A percentile compares a stretch with the other conserved stretches of the same genome.
Conservation (phyloP, 2,797 vertebrate species). For the Myotis vivesi region DNA sequence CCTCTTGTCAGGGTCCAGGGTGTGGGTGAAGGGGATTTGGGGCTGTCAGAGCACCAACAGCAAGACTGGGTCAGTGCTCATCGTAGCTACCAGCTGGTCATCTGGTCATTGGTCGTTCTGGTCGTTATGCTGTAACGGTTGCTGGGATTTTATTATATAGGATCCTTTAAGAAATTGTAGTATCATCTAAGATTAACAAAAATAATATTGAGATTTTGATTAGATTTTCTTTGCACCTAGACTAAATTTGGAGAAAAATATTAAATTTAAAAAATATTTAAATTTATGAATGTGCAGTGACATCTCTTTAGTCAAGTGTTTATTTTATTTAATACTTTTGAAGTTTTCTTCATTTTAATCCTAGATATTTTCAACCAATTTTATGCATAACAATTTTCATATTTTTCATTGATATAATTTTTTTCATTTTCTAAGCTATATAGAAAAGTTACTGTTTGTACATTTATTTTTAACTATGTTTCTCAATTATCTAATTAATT, state of each 20-base stretch:
- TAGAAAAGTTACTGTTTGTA: background rate
- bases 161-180: background rate
- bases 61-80: no score
- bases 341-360: background rate
- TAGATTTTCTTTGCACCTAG: background rate
- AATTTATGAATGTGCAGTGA: background rate
- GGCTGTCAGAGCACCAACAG: no score
- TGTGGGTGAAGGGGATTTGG: no score
- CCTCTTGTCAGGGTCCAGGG: no score
- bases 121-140: no score
- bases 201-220: background rate
- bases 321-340: background rate
- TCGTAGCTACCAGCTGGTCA: no score
- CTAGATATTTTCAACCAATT: slow-evolving; percentile 20
- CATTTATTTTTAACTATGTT: slow-evolving; percentile 7
- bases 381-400: background rate
- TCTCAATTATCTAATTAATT: background rate
- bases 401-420: background rate
- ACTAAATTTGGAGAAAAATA: background rate
- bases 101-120: no score
- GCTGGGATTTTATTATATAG: no score
- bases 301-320: background rate
- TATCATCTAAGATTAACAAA: background rate
- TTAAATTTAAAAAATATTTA: slow-evolving; percentile 10
- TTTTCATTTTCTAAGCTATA: background rate